These are phyloP conservation scores for Helobdella robusta DNA, from an alignment of 2,888 invertebrate species.

Conservation along the genomic window DNA sequence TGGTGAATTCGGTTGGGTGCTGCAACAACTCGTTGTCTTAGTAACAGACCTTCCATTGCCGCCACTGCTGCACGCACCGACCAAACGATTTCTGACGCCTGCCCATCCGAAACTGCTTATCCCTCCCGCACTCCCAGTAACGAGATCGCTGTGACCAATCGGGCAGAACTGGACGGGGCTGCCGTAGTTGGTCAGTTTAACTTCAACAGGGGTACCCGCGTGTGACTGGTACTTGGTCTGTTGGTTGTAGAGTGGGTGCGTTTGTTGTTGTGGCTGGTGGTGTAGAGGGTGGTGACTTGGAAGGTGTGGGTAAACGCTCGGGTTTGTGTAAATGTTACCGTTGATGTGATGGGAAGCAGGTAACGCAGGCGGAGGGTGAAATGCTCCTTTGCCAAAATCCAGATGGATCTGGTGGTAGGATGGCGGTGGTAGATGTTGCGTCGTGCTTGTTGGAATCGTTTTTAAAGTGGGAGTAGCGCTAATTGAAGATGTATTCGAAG, in stretches of 20 bases:
- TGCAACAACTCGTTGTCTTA: conserved; percentile 9
- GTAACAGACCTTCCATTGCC: too few species aligned
- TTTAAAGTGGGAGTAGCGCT: too few species aligned
- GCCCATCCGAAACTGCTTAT: not conserved
- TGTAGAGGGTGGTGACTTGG: too few species aligned
- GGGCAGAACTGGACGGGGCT: conserved; percentile 17
- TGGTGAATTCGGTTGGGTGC: conserved; percentile 27
- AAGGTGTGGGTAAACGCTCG: conserved; percentile 17
- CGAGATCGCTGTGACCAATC: not conserved
- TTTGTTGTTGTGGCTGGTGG: too few species aligned
- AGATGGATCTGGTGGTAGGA: conserved; percentile 3
- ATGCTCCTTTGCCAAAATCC: conserved; percentile 5
- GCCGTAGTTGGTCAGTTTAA: conserved; percentile 20
- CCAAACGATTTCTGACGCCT: conserved; percentile 8
- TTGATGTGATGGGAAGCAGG: not conserved
- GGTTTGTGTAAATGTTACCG: conserved; percentile 21
- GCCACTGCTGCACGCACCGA: not conserved
- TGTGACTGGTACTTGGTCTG: not conserved
- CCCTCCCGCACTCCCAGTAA: conserved; percentile 10
- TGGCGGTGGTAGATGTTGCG: conserved; percentile 7
- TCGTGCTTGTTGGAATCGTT: too few species aligned
- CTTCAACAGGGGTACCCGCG: conserved; percentile 23
- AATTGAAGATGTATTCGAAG: too few species aligned
- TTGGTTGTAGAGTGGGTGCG: too few species aligned
- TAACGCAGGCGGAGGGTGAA: not conserved